Base-by-base conservation (phyloP, 2,113 vertebrate species). In the Cisticola juncidis region DNA sequence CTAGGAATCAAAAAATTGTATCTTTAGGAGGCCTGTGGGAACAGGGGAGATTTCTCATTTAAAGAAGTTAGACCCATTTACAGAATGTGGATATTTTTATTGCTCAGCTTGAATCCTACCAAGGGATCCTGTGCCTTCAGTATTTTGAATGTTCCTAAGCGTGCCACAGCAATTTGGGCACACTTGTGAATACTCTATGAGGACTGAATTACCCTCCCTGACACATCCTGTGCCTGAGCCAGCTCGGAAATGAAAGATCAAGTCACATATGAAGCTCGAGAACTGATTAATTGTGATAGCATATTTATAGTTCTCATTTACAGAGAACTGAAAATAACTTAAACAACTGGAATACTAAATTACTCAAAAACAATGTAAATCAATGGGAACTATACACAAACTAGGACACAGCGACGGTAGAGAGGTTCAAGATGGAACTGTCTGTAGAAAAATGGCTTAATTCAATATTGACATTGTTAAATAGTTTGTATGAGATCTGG, bases 251-350 rank as follows among this genome's bases (percentile, higher is more conserved):
- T 72, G 65, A 94, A 91, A 62, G 88, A 82, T 38, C 57, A 35
- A 33, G 70, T 73, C 81, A 89, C 71, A 33, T 24, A 40, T 6
- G n/a, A 90, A 77, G 84, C 81, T 73, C 11, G 61, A 68, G 57
- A 88, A 87, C 74, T 86, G 78, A 95, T 95, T 95, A 90, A 94
- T 90, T 95, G 74, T 83, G 62, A 88, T 65, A 77, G 74, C 44
- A 4, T 95, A 96, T 96, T 97, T 97, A 96, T 96, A 96, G 92
- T 85, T 83, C 84, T 90, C 85, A 70, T 95, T 94, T 82, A 76
- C 3, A 11, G 64, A 58, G 81, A 77, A 66, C 90, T 82, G 84
- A 86, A 87, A 95, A 79, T 80, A 73, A 54, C 58, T 91, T n/a
- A 56, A 83, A 81, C 82, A 91, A 83, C 78, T n/a, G 16, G 38